Conservation (phyloP, 2,888 invertebrate genomes). For the Thera britannica region DNA sequence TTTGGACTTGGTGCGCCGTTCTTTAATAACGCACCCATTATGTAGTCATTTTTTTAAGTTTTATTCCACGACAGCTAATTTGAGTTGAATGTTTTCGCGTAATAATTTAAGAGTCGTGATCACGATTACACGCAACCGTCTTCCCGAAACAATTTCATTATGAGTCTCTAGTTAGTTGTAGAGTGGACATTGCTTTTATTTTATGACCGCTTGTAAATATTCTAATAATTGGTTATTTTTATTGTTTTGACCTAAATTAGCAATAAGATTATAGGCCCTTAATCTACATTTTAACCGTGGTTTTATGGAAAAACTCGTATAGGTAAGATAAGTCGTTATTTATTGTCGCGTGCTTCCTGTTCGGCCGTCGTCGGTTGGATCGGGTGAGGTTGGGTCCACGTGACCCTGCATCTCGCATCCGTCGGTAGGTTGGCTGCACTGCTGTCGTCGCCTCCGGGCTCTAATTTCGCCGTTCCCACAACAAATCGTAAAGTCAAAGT, state of each 20-base stretch:
- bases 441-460: constrained; percentile 53
- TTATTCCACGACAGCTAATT: constrained; percentile 64
- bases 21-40: constrained; percentile 55
- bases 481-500: constrained; percentile 80
- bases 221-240: constrained; percentile 51
- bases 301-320: constrained; percentile 19
- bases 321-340: constrained; percentile 22
- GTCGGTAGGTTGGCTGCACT: constrained; percentile 38
- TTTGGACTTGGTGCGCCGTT: constrained; percentile 26
- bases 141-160: constrained; percentile 64
- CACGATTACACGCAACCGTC: constrained; percentile 68
- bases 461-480: constrained; percentile 78
- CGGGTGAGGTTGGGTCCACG: constrained; percentile 15
- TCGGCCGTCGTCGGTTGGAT: constrained; percentile 1
- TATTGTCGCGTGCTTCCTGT: constrained; percentile 24
- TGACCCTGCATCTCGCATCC: constrained; percentile 19
- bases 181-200: constrained; percentile 48
- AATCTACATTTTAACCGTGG: constrained; percentile 22
- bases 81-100: constrained; percentile 68
- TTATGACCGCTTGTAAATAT: constrained; percentile 56
- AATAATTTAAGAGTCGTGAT: constrained; percentile 71
- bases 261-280: constrained; percentile 24
- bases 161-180: constrained; percentile 55
- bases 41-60: constrained; percentile 61
- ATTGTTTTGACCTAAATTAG: constrained; percentile 48